Evolutionary conservation across 2,113 vertebrate species (phyloP), one percentile per base, ranked within the genome.

Genomic region (Eudorcas thomsonii): DNA sequence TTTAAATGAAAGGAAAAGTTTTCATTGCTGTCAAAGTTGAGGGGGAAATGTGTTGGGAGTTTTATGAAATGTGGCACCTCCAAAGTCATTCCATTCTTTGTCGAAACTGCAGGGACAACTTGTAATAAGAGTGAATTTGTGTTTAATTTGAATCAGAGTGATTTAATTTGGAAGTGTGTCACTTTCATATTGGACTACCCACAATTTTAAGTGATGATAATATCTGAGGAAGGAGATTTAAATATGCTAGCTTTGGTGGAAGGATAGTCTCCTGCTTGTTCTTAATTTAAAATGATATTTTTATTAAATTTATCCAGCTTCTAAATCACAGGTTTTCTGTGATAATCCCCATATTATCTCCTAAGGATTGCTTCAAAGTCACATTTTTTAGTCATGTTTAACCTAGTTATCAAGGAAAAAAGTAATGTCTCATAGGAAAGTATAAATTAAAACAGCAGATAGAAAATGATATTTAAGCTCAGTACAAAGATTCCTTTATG

Each of bases 1-100:
- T 98, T 97, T 95, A 96, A 94, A 88, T 54, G 88, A 82, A 94
- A 95, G 11, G 39, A 55, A 86, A 88, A 52, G 21, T 36, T 90
- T 92, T 74, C 5, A 25, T 52, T 88, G 1, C 30, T 64, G 39
- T 74, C 17, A 86, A 94, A 96, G 71, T 43, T 67, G n/a, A 84
- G 62, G 60, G 45, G 39, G 77, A 95, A 96, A 85, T 43, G 12
- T 81, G 1, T 64, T 74, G 86, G 52, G 85, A 81, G 30, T 88
- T 96, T 89, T 50, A 62, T 91, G 60, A 92, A 85, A 86, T 13
- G 45, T 60, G 60, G 9, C n/a, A 36, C 4, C 19, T 82, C 25
- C 62, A 81, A 93, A 45, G 33, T 28, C 54, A 93, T 52, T 74
- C 19, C 6, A 33, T 30, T 74, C 7, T 86, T 94, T 26, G 4